phyloP scores from a whole-genome alignment of 2,797 vertebrate genomes.

The Acestrorhynchus altus region DNA sequence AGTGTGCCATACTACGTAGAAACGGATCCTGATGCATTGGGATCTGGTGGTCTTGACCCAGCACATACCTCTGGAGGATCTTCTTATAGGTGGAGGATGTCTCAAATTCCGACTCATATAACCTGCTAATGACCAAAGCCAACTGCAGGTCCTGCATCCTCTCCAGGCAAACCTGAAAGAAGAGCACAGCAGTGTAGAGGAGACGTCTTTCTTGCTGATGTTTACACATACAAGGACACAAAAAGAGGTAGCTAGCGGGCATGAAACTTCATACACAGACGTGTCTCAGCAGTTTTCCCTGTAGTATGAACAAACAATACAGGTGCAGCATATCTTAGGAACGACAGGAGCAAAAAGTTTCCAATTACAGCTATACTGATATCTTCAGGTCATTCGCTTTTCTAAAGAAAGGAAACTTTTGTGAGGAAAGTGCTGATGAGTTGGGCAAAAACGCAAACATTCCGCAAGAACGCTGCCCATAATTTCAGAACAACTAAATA shows the following conservation, averaged over 20 bases:
- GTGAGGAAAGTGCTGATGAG: background rate
- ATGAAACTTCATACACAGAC: background rate
- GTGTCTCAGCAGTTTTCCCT: background rate
- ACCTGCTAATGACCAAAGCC: constrained; percentile 93
- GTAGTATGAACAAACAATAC: background rate
- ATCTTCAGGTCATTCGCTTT: background rate
- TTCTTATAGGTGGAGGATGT: constrained; percentile 89
- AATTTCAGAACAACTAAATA: background rate
- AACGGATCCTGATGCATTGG: constrained; percentile 87
- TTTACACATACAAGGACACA: background rate
- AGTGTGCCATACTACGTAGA: constrained; percentile 93
- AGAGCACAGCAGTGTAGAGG: background rate
- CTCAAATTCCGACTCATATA: constrained; percentile 96
- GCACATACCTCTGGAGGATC: constrained; percentile 88
- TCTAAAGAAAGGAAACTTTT: background rate
- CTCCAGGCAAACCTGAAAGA: constrained; percentile 91
- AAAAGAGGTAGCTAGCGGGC: no score
- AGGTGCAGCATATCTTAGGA: background rate
- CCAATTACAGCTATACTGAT: background rate
- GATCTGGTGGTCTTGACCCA: constrained; percentile 82
- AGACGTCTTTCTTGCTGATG: background rate
- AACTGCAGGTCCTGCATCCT: constrained; percentile 95
- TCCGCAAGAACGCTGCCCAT: background rate
- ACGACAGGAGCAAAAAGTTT: background rate
- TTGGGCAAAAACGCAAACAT: background rate